These are phyloP conservation scores for Zeugodacus cucurbitae DNA, from an alignment of 1,140 invertebrate genomes.

Conservation along the genomic window DNA sequence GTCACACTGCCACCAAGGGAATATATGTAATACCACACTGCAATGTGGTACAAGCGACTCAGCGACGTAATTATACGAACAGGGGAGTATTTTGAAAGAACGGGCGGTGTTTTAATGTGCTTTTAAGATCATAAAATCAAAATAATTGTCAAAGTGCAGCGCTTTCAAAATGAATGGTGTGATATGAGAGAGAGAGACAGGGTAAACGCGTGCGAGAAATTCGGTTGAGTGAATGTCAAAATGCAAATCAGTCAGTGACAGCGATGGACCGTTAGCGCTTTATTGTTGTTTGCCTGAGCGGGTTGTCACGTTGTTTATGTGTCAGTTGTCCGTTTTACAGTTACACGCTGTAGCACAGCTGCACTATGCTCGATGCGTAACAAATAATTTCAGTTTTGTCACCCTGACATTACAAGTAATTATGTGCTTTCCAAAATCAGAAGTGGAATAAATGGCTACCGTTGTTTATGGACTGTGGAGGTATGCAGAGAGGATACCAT, in stretches of 20 bases:
- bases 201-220: neutral
- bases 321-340: neutral
- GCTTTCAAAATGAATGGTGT: neutral
- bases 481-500: neutral
- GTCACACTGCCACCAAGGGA: neutral
- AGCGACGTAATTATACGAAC: neutral
- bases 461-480: neutral
- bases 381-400: slow-evolving; percentile 47
- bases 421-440: slow-evolving; percentile 36
- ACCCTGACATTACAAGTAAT: slow-evolving; percentile 49
- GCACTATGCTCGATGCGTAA: neutral
- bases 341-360: neutral
- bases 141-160: neutral
- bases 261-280: neutral
- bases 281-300: neutral
- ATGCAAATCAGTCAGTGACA: slow-evolving; percentile 9
- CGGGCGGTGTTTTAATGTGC: neutral
- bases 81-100: neutral
- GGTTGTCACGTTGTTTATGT: neutral
- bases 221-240: neutral
- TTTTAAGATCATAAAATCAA: slow-evolving; percentile 7
- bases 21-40: neutral
- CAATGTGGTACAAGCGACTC: neutral
- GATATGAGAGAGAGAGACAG: neutral
- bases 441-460: neutral